Base-by-base conservation (phyloP, 2,113 vertebrate species). In the Speoplatyrhinus poulsoni region DNA sequence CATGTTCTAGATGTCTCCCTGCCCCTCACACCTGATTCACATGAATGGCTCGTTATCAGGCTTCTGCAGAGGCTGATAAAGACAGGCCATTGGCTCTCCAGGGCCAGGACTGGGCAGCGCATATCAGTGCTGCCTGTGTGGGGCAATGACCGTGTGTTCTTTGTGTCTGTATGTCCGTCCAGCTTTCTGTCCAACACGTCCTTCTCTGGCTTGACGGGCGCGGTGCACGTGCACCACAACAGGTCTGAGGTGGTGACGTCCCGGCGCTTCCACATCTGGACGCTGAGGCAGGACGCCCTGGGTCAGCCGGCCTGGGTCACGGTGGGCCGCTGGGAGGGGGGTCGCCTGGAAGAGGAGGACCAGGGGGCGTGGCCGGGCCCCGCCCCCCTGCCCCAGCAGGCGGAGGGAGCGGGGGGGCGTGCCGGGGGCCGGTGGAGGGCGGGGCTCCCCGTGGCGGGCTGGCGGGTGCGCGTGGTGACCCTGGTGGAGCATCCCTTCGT, bases 401-500 rank as follows among this genome's bases (percentile, higher is more conserved):
- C 71, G 0, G 89, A 90, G 3, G 83, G 80, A 0, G 26, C 62
- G 4, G 75, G 71, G 0, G 77, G 87, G 6, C 56, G 16, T 48
- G 12, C 56, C 41, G 71, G 69, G 12, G 82, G 64, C 9, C 72
- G 76, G 17, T 92, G 92, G 91, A 26, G 72, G 0, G 55, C 79
- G 0, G 88, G 88, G 9, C 75, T 74, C 56, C 62, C 88, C 0
- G 85, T 3, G 53, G 68, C 12, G 0, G 87, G 82, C 2, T 66
- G 16, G 12, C 91, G 87, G 65, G 86, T 98, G 53, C 86, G 95
- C 0, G 96, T 98, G 82, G 96, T 97, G 60, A 98, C 96, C 0
- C 75, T 97, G 68, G 95, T 97, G 70, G 96, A 98, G 57, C 95
- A 96, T 9, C 96, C 96, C 0, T 98, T 98, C 0, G 95, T 98